These are phyloP conservation scores for Pseudois nayaur DNA, from an alignment of 2,113 vertebrate genomes.

Conservation along the genomic window DNA sequence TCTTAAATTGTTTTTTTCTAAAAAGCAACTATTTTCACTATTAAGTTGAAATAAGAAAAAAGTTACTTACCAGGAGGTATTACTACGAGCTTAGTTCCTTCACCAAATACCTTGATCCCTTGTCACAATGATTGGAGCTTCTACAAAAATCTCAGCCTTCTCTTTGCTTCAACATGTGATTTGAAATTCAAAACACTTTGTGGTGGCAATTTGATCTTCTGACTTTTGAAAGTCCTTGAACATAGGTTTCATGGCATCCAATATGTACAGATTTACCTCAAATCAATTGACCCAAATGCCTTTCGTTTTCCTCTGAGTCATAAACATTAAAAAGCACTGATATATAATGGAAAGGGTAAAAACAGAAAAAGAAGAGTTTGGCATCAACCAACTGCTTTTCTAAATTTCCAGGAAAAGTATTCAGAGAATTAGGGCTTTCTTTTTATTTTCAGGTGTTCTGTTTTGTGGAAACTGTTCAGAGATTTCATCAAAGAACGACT, in stretches of 20 bases:
- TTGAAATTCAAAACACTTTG: not conserved
- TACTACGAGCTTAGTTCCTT: constrained; percentile 46
- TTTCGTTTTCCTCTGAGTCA: not conserved
- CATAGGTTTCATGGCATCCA: not conserved
- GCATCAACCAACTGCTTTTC: not conserved
- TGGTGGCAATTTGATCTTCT: not conserved
- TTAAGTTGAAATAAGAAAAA: not conserved
- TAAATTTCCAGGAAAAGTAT: not conserved
- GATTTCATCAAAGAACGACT: not conserved
- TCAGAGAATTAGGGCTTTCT: not conserved
- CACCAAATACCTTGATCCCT: constrained; percentile 10
- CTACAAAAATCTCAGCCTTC: constrained; percentile 41
- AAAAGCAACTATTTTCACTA: not conserved
- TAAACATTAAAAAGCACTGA: not conserved
- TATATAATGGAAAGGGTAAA: not conserved
- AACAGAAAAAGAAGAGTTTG: not conserved
- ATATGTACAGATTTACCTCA: not conserved
- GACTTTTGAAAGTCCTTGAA: not conserved
- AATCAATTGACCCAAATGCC: not conserved
- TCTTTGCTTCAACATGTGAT: not conserved
- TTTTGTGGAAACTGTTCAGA: not conserved
- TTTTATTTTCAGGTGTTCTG: not conserved
- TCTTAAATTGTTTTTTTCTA: not conserved
- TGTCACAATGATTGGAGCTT: constrained; percentile 16
- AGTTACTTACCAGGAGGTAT: constrained; percentile 44